phyloP scores from a whole-genome alignment of 2,888 invertebrate species.

The Acanthosepion lycidas region DNA sequence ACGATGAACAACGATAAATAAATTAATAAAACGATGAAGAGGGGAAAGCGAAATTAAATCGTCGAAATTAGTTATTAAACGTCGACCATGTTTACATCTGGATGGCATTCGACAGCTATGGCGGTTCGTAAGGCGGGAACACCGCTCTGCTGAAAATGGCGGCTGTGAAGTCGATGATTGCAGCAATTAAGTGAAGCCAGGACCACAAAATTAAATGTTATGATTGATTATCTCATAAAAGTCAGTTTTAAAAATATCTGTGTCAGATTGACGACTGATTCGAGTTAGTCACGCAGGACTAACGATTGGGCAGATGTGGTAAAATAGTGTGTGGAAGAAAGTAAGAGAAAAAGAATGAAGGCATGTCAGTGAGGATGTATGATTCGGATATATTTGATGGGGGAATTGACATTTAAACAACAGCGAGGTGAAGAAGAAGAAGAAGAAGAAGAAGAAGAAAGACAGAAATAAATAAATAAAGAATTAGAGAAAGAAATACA shows the following conservation, averaged over 20 bases:
- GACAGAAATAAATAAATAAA: not conserved
- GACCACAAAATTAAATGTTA: constrained; percentile 33
- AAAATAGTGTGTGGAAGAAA: not conserved
- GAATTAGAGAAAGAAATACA: not conserved
- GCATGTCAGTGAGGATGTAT: no score
- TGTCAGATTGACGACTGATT: not conserved
- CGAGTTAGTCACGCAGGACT: not conserved
- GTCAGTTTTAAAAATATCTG: not conserved
- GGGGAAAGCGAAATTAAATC: not conserved
- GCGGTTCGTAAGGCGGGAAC: not conserved
- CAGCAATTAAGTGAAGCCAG: not conserved
- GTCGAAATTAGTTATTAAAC: not conserved
- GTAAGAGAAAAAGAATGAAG: not conserved
- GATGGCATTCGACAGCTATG: not conserved
- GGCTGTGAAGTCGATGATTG: not conserved
- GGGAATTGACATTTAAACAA: no score
- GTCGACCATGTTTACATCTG: not conserved
- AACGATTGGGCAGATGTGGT: not conserved
- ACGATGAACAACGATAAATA: not conserved
- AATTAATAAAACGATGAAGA: not conserved
- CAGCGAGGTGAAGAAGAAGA: not conserved
- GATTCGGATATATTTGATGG: no score
- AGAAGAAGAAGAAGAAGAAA: not conserved
- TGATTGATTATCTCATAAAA: constrained; percentile 20
- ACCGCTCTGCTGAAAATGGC: not conserved